Conservation (phyloP, 2,797 vertebrate genomes). For the Clarias fuscus region DNA sequence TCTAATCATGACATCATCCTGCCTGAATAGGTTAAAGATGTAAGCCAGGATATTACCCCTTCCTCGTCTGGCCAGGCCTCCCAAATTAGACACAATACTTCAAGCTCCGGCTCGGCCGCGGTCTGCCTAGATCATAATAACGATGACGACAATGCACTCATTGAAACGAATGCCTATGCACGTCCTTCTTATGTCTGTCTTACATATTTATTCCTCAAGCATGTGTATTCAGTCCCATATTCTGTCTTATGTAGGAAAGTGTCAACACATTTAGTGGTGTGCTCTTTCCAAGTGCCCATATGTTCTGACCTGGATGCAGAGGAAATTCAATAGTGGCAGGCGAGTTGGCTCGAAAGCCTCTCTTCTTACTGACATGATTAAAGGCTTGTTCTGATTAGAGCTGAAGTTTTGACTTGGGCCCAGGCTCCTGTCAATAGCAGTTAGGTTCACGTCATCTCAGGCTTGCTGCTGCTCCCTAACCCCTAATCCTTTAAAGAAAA, state of each 20-base stretch:
- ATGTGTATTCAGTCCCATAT: constrained; percentile 15
- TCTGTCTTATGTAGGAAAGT: constrained; percentile 17
- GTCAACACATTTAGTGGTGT: constrained; percentile 35
- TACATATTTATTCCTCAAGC: constrained; percentile 4
- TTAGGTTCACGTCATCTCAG: constrained; percentile 65
- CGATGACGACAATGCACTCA: constrained; percentile 31
- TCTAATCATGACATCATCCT: constrained; percentile 87
- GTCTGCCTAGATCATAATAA: constrained; percentile 57
- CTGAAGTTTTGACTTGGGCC: constrained; percentile 68
- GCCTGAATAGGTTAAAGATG: constrained; percentile 85
- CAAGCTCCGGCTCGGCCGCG: constrained; percentile 45
- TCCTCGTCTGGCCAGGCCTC: constrained; percentile 62
- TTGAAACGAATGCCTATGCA: neutral
- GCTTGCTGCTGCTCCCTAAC: constrained; percentile 36
- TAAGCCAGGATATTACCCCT: constrained; percentile 77
- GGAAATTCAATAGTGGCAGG: constrained; percentile 70
- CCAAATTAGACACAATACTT: constrained; percentile 76
- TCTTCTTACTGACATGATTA: constrained; percentile 72
- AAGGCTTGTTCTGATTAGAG: constrained; percentile 75
- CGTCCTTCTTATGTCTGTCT: constrained; percentile 14
- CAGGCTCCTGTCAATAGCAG: constrained; percentile 71
- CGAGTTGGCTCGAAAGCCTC: constrained; percentile 67
- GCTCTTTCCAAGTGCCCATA: constrained; percentile 47
- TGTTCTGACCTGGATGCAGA: constrained; percentile 57
- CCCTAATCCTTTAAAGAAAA: constrained; percentile 38